Evolutionary conservation across 2,113 vertebrate genomes (phyloP), one percentile per base, ranked within the genome.

Genomic region (Nyctibius bracteatus): DNA sequence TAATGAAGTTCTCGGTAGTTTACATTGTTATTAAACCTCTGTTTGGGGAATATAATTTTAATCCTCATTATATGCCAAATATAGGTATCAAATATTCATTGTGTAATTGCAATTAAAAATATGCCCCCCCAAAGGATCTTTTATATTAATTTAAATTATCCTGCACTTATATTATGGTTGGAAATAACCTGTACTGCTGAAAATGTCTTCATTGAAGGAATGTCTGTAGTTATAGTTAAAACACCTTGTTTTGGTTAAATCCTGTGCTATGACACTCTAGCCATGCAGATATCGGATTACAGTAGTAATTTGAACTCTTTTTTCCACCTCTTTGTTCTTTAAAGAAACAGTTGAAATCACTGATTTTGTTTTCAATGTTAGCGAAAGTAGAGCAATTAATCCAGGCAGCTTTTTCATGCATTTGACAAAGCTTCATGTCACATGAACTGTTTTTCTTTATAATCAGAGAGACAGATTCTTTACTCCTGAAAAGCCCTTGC

Each of bases 71-170:
- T 93, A 93, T 62, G 79, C 77, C 77, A 87, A 85, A 85, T 92
- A 89, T 43, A 90, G 66, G 46, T 89, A 96, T 95, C 81, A 33
- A 96, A 94, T 96, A 97, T 96, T 96, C 96, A 95, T 95, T 77
- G 73, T 94, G 83, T 77, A 94, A 96, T 89, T 94, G 86, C 92
- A 94, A 91, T 96, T 96, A 89, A 96, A 96, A 93, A 95, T 94
- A 94, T 54, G 68, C 43, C 65, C 54, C 95, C 81, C 88, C 44
- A 66, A 82, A 92, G 91, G 88, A 89, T 92, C 83, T 94, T 96
- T 91, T 95, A 75, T 92, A 96, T 96, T 96, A 97, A 96, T 96
- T 96, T 95, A 96, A 96, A 96, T 95, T 92, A 91, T 89, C 61
- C 52, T 75, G 65, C 58, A 80, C 70, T 97, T 96, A 89, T 37